Evolutionary conservation across 2,797 vertebrate species (phyloP), one percentile per base, ranked within the genome.

Genomic region (Coregonus sp.): DNA sequence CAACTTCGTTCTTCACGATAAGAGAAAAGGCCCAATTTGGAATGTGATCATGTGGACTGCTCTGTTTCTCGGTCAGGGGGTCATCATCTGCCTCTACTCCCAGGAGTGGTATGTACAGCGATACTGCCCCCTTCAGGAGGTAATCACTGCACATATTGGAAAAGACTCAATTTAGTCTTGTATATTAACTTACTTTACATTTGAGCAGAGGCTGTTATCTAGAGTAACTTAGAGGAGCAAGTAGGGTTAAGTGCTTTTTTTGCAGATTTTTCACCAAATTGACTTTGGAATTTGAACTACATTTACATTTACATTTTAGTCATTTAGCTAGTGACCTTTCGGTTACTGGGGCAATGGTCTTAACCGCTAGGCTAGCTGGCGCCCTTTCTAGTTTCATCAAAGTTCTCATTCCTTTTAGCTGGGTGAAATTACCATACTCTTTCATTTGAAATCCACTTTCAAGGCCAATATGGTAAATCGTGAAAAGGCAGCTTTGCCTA

Each of bases 61-160:
- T 4, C 94, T 99, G 18, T 99, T 99, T 82, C 90, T 98, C 85
- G 98, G 98, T 70, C 93, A 98, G 0, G 98, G 96, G 1, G 92
- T 99, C 77, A 90, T 99, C 77, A 91, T 98, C 75, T 99, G 96
- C 83, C 94, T 99, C 59, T 99, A 99, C 78, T 98, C 96, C 77
- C 97, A 97, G 86, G 98, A 99, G 92, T 99, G 98, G 97, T 98
- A 99, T 0, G 97, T 98, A 20, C 96, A 95, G 80, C 94, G 90
- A 77, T 95, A 97, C 88, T 99, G 98, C 85, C 96, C 97, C 50
- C 67, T 94, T 4, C 90, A 94, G 81, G 95, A 98, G 76, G 98
- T 99, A 93, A 94, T 31, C 40, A 14, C 5, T 80, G 51, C 61
- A 69, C 16, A 20, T 33, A 25, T 4, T 7, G 0, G 11, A 35